Conservation (phyloP, 2,113 vertebrate genomes). For the Gobius niger region DNA sequence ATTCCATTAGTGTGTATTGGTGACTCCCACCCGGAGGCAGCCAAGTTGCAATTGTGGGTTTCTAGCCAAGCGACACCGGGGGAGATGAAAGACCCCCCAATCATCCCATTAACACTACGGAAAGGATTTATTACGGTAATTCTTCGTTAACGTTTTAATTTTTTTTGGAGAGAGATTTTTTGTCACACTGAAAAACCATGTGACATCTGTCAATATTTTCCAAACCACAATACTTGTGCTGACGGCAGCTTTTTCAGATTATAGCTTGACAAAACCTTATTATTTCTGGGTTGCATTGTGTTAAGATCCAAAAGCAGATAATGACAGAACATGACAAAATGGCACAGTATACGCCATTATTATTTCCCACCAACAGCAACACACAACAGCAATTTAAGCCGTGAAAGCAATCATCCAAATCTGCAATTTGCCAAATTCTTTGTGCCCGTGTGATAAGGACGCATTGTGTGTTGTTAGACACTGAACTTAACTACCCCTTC, state of each 20-base stretch:
- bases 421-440: slow-evolving; percentile 38
- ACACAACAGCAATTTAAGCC: slow-evolving; percentile 41
- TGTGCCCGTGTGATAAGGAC: slow-evolving; percentile 45
- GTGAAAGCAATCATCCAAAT: slow-evolving; percentile 60
- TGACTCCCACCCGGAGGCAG: too few species aligned
- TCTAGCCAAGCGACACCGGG: too few species aligned
- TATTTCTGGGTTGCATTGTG: slow-evolving; percentile 38
- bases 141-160: too few species aligned
- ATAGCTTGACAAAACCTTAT: slow-evolving; percentile 56
- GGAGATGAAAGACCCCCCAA: too few species aligned
- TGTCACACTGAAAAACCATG: slow-evolving; percentile 9
- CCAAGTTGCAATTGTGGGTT: too few species aligned
- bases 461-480: slow-evolving; percentile 23
- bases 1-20: too few species aligned
- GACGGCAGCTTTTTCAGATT: slow-evolving; percentile 60
- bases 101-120: too few species aligned
- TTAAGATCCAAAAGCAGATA: slow-evolving; percentile 65
- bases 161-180: too few species aligned
- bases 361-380: slow-evolving; percentile 26
- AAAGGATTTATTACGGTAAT: too few species aligned
- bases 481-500: background rate
- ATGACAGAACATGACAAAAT: slow-evolving; percentile 35
- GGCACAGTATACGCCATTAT: slow-evolving; percentile 25
- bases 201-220: slow-evolving; percentile 32
- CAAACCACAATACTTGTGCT: slow-evolving; percentile 53